Percentiles rank a stretch among this genome's conserved stretches.
Conservation (phyloP, 1,140 invertebrate species). For the Caenorhabditis brenneri region DNA sequence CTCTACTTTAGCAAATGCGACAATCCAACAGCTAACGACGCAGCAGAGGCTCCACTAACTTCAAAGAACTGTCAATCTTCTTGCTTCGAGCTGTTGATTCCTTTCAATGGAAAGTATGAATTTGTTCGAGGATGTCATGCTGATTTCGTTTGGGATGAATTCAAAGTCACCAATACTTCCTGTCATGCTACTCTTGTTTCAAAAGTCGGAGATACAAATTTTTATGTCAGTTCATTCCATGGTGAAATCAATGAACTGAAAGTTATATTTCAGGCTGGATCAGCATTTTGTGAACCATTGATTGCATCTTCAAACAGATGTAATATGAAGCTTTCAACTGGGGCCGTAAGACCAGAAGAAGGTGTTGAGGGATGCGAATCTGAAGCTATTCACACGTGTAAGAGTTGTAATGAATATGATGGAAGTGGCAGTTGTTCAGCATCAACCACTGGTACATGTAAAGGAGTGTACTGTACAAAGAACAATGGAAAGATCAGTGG, state of each 20-base stretch:
- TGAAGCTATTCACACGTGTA: not conserved
- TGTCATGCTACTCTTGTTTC: not conserved
- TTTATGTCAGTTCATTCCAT: not conserved
- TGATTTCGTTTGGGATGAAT: not conserved
- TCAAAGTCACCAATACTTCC: not conserved
- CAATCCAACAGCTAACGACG: too few relatives aligned
- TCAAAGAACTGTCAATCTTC: not conserved
- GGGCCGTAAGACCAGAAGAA: not conserved
- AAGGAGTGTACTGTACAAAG: conserved; percentile 16
- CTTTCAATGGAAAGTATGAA: not conserved
- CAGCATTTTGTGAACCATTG: not conserved
- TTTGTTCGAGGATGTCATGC: not conserved
- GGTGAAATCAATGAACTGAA: not conserved
- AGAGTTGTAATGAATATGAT: not conserved
- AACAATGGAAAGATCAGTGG: not conserved
- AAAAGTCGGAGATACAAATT: not conserved
- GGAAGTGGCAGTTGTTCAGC: conserved; percentile 20
- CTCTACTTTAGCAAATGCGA: too few relatives aligned
- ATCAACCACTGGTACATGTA: not conserved
- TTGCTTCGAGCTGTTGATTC: not conserved
- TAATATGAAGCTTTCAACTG: not conserved
- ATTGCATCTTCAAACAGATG: not conserved
- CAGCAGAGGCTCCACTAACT: too few relatives aligned
- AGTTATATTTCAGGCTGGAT: not conserved
- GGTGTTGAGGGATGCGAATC: not conserved